Evolutionary conservation across 2,888 invertebrate genomes (phyloP).

Genomic region (Lasioglossum lativentre): DNA sequence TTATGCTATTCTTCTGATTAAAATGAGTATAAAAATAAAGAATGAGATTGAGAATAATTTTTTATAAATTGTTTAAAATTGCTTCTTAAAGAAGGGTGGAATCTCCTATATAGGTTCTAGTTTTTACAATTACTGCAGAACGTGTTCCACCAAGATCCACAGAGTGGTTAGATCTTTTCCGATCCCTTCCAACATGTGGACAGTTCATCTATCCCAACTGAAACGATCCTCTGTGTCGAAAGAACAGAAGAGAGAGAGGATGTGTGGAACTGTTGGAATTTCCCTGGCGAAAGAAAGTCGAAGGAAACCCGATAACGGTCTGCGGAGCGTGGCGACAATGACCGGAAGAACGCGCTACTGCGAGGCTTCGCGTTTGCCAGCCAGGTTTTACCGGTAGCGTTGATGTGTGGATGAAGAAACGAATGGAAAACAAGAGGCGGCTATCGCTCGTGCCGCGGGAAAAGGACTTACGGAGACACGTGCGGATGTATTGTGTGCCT

Average conservation of each 20-base stretch:
- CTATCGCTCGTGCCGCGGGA: neutral
- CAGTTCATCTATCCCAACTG: neutral
- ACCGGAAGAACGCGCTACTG: slow-evolving; percentile 65
- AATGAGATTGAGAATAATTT: no score
- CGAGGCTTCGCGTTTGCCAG: slow-evolving; percentile 28
- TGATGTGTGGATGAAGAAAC: neutral
- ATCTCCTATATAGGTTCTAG: no score
- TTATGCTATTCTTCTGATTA: no score
- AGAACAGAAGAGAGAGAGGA: neutral
- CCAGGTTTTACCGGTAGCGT: slow-evolving; percentile 23
- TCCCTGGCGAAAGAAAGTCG: slow-evolving; percentile 50
- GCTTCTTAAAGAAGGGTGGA: no score
- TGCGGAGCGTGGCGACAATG: slow-evolving; percentile 65
- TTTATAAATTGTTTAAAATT: no score
- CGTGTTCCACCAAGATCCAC: no score
- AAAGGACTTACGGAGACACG: neutral
- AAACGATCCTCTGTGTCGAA: neutral
- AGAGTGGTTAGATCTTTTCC: no score
- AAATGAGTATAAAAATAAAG: no score
- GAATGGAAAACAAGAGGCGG: slow-evolving; percentile 2
- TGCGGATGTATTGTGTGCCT: neutral
- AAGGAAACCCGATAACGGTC: slow-evolving; percentile 60
- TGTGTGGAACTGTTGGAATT: slow-evolving; percentile 20
- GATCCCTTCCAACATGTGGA: no score
- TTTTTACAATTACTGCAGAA: no score